phyloP scores from a whole-genome alignment of 1,140 invertebrate species.

The Drosophila ananassae region DNA sequence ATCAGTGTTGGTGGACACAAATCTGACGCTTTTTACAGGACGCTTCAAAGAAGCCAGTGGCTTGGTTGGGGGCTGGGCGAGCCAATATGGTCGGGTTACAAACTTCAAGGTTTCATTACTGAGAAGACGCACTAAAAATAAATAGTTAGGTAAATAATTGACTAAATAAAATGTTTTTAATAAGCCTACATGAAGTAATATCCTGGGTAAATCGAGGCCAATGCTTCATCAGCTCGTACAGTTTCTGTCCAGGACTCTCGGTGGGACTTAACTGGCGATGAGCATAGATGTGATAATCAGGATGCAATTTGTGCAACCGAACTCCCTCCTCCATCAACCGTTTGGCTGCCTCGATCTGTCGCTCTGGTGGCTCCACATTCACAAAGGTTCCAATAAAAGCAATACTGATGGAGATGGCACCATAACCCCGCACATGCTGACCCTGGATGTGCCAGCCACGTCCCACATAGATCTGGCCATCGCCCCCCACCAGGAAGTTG shows the following conservation, averaged over 20 bases:
- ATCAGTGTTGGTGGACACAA: slow-evolving; percentile 29
- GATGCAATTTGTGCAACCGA: slow-evolving; percentile 85
- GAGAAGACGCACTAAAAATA: slow-evolving; percentile 46
- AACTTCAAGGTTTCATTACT: slow-evolving; percentile 73
- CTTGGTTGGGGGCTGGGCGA: slow-evolving; percentile 86
- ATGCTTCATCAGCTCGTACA: slow-evolving; percentile 86
- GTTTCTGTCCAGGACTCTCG: slow-evolving; percentile 86
- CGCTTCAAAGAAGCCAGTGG: slow-evolving; percentile 73
- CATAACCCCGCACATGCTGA: slow-evolving; percentile 87
- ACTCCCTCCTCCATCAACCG: slow-evolving; percentile 87
- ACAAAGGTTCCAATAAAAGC: slow-evolving; percentile 89
- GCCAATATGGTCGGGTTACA: slow-evolving; percentile 85
- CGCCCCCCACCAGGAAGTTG: slow-evolving; percentile 91
- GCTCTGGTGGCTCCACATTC: slow-evolving; percentile 84
- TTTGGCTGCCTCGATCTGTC: slow-evolving; percentile 86
- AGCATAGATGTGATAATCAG: slow-evolving; percentile 87
- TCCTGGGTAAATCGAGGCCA: slow-evolving; percentile 85
- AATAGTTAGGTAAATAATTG: background rate
- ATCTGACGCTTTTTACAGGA: slow-evolving; percentile 84
- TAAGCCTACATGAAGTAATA: slow-evolving; percentile 47
- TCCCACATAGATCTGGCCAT: slow-evolving; percentile 89
- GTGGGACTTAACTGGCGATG: slow-evolving; percentile 87
- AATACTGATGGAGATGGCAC: slow-evolving; percentile 87
- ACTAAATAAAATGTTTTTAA: background rate
- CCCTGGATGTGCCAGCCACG: slow-evolving; percentile 88